Evolutionary conservation across 2,113 vertebrate genomes (phyloP).

Genomic region (Ovis canadensis): DNA sequence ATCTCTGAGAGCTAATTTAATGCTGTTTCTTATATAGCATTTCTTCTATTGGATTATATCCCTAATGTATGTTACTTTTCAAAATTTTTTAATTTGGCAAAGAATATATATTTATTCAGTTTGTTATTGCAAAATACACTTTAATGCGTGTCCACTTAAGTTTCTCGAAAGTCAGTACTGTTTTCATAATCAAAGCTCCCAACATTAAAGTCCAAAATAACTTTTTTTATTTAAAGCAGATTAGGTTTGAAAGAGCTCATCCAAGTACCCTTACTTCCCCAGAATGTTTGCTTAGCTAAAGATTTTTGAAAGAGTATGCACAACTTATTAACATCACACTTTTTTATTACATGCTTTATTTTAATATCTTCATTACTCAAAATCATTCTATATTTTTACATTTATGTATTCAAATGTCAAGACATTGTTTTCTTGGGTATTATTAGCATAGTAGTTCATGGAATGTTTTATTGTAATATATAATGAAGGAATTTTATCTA

Average conservation of each 20-base stretch:
- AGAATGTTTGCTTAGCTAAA: constrained; percentile 19
- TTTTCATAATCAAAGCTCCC: background rate
- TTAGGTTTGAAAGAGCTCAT: background rate
- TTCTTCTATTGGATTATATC: background rate
- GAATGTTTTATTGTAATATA: background rate
- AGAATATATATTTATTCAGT: background rate
- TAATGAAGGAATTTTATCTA: background rate
- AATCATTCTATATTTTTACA: constrained; percentile 4
- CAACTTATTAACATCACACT: background rate
- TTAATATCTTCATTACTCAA: constrained; percentile 26
- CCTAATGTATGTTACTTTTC: background rate
- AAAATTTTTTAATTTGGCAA: constrained; percentile 6
- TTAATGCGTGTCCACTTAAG: background rate
- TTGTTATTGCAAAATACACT: background rate
- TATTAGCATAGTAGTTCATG: background rate
- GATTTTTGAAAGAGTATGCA: background rate
- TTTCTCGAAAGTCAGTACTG: background rate
- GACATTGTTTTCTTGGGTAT: background rate
- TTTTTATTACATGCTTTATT: background rate
- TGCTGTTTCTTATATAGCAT: background rate
- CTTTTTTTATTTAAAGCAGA: background rate
- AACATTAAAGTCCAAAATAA: background rate
- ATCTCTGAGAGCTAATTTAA: background rate
- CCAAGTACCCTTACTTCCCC: background rate
- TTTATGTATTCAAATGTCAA: background rate